A percentile compares a stretch with the other conserved stretches of the same genome.
These are phyloP conservation scores for Tragelaphus buxtoni DNA, from an alignment of 2,113 vertebrate species.

Conservation along the genomic window DNA sequence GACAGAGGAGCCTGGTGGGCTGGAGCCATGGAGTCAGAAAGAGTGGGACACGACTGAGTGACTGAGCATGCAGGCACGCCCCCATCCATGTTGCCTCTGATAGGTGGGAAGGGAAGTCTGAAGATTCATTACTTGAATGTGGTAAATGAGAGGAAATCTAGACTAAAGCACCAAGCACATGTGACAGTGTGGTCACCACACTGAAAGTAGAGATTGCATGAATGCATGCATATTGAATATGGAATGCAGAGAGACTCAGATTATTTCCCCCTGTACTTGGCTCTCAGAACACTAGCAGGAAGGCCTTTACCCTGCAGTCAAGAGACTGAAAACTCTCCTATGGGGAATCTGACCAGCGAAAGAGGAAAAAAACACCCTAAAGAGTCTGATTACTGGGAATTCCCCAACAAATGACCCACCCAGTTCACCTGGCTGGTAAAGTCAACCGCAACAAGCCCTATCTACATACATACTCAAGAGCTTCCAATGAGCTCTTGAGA, in stretches of 20 bases:
- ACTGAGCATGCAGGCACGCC: neutral
- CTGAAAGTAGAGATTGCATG: neutral
- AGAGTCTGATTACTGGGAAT: conserved; percentile 6
- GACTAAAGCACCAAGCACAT: neutral
- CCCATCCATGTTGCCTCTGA: neutral
- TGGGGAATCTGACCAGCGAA: neutral
- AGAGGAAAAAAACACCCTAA: conserved; percentile 6
- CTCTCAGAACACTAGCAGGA: neutral
- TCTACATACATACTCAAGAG: neutral
- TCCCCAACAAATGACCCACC: neutral
- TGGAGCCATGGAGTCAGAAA: neutral
- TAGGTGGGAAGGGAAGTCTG: neutral
- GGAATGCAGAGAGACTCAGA: neutral
- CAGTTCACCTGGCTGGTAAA: neutral
- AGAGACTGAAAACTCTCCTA: neutral
- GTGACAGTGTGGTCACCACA: neutral
- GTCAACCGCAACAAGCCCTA: neutral
- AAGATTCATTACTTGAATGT: neutral
- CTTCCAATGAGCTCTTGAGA: neutral
- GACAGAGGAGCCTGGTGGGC: neutral
- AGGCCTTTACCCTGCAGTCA: neutral
- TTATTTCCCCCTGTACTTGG: neutral
- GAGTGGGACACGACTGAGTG: neutral
- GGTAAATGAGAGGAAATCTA: neutral
- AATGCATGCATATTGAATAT: neutral